Evolutionary conservation across 1,140 invertebrate genomes (phyloP).

Genomic region (Tribolium castaneum): DNA sequence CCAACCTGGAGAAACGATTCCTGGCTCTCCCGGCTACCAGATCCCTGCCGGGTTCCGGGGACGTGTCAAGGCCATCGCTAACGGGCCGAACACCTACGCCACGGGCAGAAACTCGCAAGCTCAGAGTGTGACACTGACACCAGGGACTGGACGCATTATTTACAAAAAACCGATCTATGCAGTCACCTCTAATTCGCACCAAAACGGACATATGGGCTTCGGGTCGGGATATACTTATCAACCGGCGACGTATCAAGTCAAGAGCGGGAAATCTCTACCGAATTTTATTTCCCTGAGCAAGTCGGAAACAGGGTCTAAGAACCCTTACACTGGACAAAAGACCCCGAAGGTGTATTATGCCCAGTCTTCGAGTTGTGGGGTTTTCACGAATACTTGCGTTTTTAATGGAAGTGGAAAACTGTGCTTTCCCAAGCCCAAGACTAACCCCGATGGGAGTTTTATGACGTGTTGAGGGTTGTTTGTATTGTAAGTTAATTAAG

Average conservation of each 20-base stretch:
- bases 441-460: slow-evolving; percentile 68
- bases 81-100: slow-evolving; percentile 69
- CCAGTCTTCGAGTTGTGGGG: slow-evolving; percentile 86
- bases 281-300: slow-evolving; percentile 80
- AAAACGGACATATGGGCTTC: slow-evolving; percentile 55
- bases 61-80: slow-evolving; percentile 71
- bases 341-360: slow-evolving; percentile 83
- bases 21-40: slow-evolving; percentile 72
- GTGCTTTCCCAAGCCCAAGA: slow-evolving; percentile 78
- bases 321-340: slow-evolving; percentile 68
- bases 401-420: slow-evolving; percentile 82
- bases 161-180: slow-evolving; percentile 63
- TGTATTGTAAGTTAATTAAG: not conserved
- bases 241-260: slow-evolving; percentile 56
- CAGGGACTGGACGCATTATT: slow-evolving; percentile 68
- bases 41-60: slow-evolving; percentile 77
- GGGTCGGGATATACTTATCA: slow-evolving; percentile 56
- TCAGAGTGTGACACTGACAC: slow-evolving; percentile 72
- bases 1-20: slow-evolving; percentile 72
- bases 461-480: slow-evolving; percentile 61
- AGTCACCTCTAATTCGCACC: slow-evolving; percentile 60
- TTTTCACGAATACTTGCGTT: slow-evolving; percentile 86
- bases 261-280: slow-evolving; percentile 61
- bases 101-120: slow-evolving; percentile 72
- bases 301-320: slow-evolving; percentile 77